Conservation (phyloP, 2,888 invertebrate species). For the Ornithoptera alexandrae region DNA sequence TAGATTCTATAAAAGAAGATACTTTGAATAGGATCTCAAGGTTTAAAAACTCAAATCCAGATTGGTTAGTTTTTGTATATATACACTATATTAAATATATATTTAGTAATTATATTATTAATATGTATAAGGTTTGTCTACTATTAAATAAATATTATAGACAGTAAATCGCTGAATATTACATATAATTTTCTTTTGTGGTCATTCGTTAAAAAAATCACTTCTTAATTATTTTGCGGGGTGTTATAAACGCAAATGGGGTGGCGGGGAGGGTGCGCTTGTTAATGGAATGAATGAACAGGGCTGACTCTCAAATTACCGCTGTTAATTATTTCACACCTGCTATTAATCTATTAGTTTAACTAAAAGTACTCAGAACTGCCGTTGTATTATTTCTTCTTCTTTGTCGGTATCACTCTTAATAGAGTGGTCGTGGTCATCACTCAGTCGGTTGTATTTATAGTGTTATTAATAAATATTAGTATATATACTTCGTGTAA, state of each 20-base stretch:
- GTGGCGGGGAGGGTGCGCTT: constrained; percentile 43
- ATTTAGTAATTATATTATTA: no score
- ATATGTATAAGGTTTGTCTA: background rate
- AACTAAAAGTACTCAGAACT: constrained; percentile 8
- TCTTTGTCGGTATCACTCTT: no score
- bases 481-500: no score
- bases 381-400: background rate
- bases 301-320: constrained; percentile 45
- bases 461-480: no score
- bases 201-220: constrained; percentile 51
- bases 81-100: no score
- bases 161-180: background rate
- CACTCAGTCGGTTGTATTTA: no score
- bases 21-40: no score
- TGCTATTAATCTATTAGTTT: constrained; percentile 20
- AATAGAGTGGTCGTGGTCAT: no score
- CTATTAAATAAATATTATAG: background rate
- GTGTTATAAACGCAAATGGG: constrained; percentile 50
- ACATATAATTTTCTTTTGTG: constrained; percentile 3
- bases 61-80: no score
- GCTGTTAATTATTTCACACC: constrained; percentile 28
- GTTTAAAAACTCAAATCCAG: no score
- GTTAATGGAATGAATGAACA: constrained; percentile 62
- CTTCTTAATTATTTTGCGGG: constrained; percentile 62
- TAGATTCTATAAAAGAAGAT: no score